These are phyloP conservation scores for Hephaestus fuliginosus DNA, from an alignment of 2,797 vertebrate genomes.

Conservation along the genomic window DNA sequence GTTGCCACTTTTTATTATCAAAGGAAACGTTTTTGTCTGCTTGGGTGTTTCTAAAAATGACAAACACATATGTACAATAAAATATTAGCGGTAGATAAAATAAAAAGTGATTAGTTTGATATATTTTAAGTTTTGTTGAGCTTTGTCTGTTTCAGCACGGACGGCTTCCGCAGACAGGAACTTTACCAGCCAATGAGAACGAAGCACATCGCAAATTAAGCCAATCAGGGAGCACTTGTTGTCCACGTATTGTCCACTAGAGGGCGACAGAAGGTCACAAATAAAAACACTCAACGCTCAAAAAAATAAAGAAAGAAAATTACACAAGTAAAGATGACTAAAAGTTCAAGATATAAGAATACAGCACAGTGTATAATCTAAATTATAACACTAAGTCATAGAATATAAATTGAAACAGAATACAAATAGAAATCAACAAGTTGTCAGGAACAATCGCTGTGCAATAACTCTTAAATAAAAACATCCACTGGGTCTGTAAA, in stretches of 20 bases:
- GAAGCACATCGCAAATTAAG: constrained; percentile 79
- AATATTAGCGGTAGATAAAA: rapidly evolving
- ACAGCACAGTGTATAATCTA: too few species aligned
- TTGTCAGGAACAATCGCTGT: too few species aligned
- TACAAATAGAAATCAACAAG: too few species aligned
- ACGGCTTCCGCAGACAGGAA: constrained; percentile 20
- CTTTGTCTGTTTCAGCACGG: constrained; percentile 57
- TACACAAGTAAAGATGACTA: too few species aligned
- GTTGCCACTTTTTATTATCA: rapidly evolving
- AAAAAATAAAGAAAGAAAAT: too few species aligned
- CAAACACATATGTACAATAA: rapidly evolving
- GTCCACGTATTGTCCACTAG: constrained; percentile 1
- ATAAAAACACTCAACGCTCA: background rate
- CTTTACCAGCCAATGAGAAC: constrained; percentile 69
- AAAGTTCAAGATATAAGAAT: too few species aligned
- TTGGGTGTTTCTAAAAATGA: rapidly evolving
- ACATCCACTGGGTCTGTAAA: too few species aligned
- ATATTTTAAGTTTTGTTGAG: rapidly evolving
- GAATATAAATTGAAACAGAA: too few species aligned
- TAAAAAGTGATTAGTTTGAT: rapidly evolving
- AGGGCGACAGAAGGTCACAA: constrained; percentile 45
- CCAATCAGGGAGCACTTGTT: constrained; percentile 53
- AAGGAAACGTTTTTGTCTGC: rapidly evolving
- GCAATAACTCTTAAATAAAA: too few species aligned
- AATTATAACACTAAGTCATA: too few species aligned